These are phyloP conservation scores for Dipodomys stephensi DNA, from an alignment of 2,113 vertebrate species.

Conservation along the genomic window DNA sequence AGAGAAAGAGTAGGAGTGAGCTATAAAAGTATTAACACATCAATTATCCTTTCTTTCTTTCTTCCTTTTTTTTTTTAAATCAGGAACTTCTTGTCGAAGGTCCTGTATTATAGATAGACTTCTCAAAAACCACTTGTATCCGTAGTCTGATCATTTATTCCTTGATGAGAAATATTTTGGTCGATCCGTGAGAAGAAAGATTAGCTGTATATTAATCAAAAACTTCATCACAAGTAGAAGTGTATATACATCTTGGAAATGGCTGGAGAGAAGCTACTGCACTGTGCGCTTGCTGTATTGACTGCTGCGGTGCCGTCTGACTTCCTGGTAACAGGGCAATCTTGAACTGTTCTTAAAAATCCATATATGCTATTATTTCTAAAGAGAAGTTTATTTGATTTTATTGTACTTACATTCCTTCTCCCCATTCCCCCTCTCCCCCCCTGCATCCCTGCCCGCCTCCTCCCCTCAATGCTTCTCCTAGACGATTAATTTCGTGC, in stretches of 20 bases:
- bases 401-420: constrained; percentile 63
- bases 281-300: constrained; percentile 50
- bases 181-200: constrained; percentile 85
- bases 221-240: constrained; percentile 75
- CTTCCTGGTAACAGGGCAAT: constrained; percentile 38
- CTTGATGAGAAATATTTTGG: constrained; percentile 84
- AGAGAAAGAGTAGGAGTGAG: neutral
- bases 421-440: neutral
- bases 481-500: constrained; percentile 67
- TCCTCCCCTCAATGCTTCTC: neutral
- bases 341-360: constrained; percentile 66
- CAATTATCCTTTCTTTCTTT: neutral
- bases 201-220: constrained; percentile 86
- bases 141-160: constrained; percentile 81
- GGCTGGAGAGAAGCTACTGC: constrained; percentile 58
- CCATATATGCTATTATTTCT: constrained; percentile 64
- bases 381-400: constrained; percentile 62
- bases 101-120: constrained; percentile 84
- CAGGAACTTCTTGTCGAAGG: constrained; percentile 74
- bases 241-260: constrained; percentile 62
- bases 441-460: too few species aligned
- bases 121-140: constrained; percentile 81
- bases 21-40: neutral
- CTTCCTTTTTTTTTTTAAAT: neutral
- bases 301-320: constrained; percentile 57